A percentile compares a stretch with the other conserved stretches of the same genome.
Conservation (phyloP, 1,140 invertebrate species). For the Tetraneura akinire region DNA sequence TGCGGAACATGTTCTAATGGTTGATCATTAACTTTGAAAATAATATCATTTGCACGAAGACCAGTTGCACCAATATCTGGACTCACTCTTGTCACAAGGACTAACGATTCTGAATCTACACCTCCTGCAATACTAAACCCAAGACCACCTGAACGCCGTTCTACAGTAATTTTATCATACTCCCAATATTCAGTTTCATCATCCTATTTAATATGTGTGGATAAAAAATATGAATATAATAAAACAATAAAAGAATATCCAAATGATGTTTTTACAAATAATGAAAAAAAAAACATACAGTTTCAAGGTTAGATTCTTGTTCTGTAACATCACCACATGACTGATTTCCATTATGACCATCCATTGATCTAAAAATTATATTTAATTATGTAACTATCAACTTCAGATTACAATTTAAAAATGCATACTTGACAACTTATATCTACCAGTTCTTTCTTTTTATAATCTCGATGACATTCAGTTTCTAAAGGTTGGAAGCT, state of each 20-base stretch:
- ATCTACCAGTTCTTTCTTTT: constrained; percentile 40
- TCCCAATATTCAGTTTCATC: constrained; percentile 63
- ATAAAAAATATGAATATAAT: no score
- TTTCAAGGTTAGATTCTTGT: constrained; percentile 50
- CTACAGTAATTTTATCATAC: constrained; percentile 83
- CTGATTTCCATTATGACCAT: constrained; percentile 33
- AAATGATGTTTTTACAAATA: no score
- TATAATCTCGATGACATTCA: constrained; percentile 41
- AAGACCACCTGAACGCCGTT: constrained; percentile 81
- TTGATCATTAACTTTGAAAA: constrained; percentile 87
- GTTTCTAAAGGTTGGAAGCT: constrained; percentile 41
- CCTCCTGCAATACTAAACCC: constrained; percentile 98
- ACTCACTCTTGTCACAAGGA: constrained; percentile 99
- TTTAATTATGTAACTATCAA: neutral
- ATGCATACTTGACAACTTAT: constrained; percentile 39
- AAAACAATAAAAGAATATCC: no score
- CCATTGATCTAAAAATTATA: constrained; percentile 38
- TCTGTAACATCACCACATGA: constrained; percentile 40
- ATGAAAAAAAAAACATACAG: constrained; percentile 5
- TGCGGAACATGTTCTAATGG: constrained; percentile 91
- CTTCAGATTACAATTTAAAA: neutral
- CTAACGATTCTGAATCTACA: constrained; percentile 73
- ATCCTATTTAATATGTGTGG: constrained; percentile 9
- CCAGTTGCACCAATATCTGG: constrained; percentile 91
- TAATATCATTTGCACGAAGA: constrained; percentile 85